Evolutionary conservation across 2,888 invertebrate genomes (phyloP), one percentile per base, ranked within the genome.

Genomic region (Limenitis camilla): DNA sequence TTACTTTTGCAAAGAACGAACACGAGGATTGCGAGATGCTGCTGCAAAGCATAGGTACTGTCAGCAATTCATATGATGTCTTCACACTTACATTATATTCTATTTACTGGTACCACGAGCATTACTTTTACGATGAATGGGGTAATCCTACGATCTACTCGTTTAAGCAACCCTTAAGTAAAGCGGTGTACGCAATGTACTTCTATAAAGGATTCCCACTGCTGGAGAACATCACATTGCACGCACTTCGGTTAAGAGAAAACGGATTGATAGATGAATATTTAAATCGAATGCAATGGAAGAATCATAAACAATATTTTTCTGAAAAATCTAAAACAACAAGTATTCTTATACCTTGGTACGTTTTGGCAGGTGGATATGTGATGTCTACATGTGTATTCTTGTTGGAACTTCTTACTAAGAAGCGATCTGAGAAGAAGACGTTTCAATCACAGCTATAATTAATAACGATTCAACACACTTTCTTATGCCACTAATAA

Each of bases 181-280:
- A 74, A 45, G 47, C 74, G 4, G 64, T 78, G 3, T 78, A 74
- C 40, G 69, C 69, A 0, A 70, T 75, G 9, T 81, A 68, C 39
- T 59, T 76, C 6, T 72, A 75, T 43, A 80, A 80, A 56, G 82
- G 81, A 0, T 81, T 81, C 50, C 81, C 80, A 2, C 47, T 72
- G 30, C 5, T 53, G 0, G 49, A 67, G 0, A 61, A 58, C 6
- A 45, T 80, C 2, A 60, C 71, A 10, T 6, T 29, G 1, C 55
- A 62, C 4, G 58, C 68, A 2, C 53, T 79, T 0, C 59, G 64
- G 4, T 42, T 81, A 5, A 62, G 69, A 36, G 79, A 81, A 47
- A 69, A 61, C 9, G 81, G 81, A 5, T 52, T 78, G 5, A 61
- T 72, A 1, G 57, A 57, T 11, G 30, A 41, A 29, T 52, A 63